Evolutionary conservation across 2,888 invertebrate genomes (phyloP), one percentile per base, ranked within the genome.

Genomic region (Ochropleura leucogaster): DNA sequence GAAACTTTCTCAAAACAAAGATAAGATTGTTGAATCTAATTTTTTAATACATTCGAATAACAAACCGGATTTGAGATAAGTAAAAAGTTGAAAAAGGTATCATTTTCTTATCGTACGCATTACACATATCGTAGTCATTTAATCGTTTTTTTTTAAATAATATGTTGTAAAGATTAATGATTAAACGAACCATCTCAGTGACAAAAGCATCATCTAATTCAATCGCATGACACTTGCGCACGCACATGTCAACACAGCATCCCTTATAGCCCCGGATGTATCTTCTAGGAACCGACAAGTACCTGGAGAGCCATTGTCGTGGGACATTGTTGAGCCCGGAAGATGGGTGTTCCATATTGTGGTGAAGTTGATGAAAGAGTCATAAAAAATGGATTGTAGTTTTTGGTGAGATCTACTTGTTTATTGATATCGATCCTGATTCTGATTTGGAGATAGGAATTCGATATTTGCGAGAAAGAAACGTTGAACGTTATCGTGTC

Each of bases 221-320:
- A 6, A 53, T 77, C 62, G 40, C 66, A 69, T 53, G 63, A 30
- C 69, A 79, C 78, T 86, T 84, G 81, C 69, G 72, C 82, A 79
- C 69, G 82, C 84, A 86, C 84, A 88, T 89, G 89, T 82, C 81
- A 77, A 70, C 85, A 84, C 81, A 77, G 72, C 85, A 84, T 86
- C 87, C 87, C 85, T 76, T 82, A 77, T 73, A 83, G 85, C 87
- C 85, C 88, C 89, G 90, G 89, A 88, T 88, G 86, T 82, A 75
- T 68, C 83, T 84, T 83, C 87, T 87, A 85, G 80, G 47, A 68
- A 85, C 67, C 80, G 79, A 64, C 46, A 85, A 79, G 74, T 82
- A 86, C 81, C 85, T 84, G 84, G 44, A 70, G 69, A 42, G 63
- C 82, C 14, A 86, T 84, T 85, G 75, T 82, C 55, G 44, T 63